phyloP scores from a whole-genome alignment of 2,888 invertebrate genomes.

The Drosophila mayaguana region DNA sequence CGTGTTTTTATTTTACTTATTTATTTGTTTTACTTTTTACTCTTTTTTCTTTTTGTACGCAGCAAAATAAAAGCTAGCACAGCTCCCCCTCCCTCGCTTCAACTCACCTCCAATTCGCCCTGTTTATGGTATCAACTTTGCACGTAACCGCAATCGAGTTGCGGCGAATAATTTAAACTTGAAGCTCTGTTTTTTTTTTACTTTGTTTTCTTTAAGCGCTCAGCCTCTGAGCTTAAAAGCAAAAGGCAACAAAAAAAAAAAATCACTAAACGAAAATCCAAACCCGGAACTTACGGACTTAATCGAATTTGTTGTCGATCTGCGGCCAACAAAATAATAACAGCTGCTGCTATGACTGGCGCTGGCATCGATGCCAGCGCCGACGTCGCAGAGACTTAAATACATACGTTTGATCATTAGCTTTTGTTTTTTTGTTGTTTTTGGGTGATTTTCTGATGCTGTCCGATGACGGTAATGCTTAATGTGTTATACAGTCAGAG shows the following conservation, averaged over 20 bases:
- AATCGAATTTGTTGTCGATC: constrained; percentile 80
- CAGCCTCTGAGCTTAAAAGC: constrained; percentile 32
- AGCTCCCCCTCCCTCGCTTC: background rate
- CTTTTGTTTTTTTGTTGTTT: constrained; percentile 12
- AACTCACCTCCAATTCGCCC: constrained; percentile 12
- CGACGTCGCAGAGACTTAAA: constrained; percentile 44
- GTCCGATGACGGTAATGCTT: constrained; percentile 48
- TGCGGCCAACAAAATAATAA: constrained; percentile 45
- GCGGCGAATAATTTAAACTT: constrained; percentile 57
- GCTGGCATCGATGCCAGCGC: constrained; percentile 36
- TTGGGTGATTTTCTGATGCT: constrained; percentile 43
- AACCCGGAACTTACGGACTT: constrained; percentile 76
- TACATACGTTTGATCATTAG: constrained; percentile 43
- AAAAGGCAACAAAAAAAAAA: constrained; percentile 49
- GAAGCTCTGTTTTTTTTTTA: constrained; percentile 21
- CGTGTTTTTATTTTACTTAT: constrained; percentile 30
- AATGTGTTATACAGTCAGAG: constrained; percentile 33
- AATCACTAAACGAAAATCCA: constrained; percentile 72
- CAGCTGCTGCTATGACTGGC: constrained; percentile 30
- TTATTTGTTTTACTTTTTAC: constrained; percentile 21
- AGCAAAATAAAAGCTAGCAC: constrained; percentile 36
- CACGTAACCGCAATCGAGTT: constrained; percentile 55
- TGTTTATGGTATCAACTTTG: constrained; percentile 52
- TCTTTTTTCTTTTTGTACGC: constrained; percentile 33
- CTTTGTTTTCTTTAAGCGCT: constrained; percentile 15